These are phyloP conservation scores for Lacerta agilis DNA, from an alignment of 2,797 vertebrate genomes.

Conservation along the genomic window DNA sequence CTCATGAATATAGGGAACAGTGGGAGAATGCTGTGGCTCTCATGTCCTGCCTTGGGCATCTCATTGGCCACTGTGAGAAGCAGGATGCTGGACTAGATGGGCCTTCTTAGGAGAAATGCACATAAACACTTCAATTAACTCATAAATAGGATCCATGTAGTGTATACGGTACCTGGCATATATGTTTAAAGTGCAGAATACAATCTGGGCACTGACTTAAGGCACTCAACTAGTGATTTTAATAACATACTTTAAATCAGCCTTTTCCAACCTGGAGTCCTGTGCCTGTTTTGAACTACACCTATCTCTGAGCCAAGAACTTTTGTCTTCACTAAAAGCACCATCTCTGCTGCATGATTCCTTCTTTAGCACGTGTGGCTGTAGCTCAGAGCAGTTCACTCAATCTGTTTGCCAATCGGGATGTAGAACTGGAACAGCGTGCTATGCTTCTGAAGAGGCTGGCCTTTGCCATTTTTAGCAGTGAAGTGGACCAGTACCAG, in stretches of 20 bases:
- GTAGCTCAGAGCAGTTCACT: slow-evolving; percentile 98
- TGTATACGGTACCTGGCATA: not conserved
- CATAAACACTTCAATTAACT: not conserved
- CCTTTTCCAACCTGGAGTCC: too few relatives aligned
- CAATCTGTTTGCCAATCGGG: slow-evolving; percentile 95
- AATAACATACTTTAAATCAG: not conserved
- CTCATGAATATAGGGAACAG: not conserved
- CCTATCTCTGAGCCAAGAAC: not conserved
- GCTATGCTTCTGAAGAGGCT: slow-evolving; percentile 97
- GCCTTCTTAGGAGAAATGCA: not conserved
- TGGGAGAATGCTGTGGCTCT: not conserved
- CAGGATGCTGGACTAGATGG: not conserved
- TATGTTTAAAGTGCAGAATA: not conserved
- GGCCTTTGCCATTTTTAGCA: slow-evolving; percentile 98
- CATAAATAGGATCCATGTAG: not conserved
- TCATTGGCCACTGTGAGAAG: not conserved
- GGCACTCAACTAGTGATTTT: not conserved
- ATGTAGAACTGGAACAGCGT: slow-evolving; percentile 95
- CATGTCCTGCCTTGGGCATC: too few relatives aligned
- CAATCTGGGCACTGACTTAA: not conserved
- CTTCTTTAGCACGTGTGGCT: slow-evolving; percentile 89
- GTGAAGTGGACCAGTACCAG: slow-evolving; percentile 98
- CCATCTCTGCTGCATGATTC: not conserved
- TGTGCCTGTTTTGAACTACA: too few relatives aligned
- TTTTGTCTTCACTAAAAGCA: not conserved